Evolutionary conservation across 2,888 invertebrate genomes (phyloP), one percentile per base, ranked within the genome.

Genomic region (Leucozona laternaria): DNA sequence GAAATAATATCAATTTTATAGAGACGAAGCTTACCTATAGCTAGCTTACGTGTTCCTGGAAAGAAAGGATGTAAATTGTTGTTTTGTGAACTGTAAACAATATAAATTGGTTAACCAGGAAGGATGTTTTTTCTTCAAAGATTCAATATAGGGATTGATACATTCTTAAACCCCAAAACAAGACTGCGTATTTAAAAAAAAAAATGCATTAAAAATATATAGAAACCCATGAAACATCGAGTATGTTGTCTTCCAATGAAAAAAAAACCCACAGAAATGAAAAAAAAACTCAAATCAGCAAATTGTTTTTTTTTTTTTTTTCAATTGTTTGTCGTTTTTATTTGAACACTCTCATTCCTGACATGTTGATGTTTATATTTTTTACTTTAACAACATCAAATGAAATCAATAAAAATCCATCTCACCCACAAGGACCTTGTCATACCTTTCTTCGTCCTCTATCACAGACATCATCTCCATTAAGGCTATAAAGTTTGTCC

Each of bases 391-490:
- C 17, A 17, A 62, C 77, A 77, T 73, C 72, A 85, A 85, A 80
- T 40, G 60, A 71, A 85, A 85, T 85, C 85, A 85, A 85, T 85
- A 80, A 77, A 75, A 57, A 45, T 22, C 22, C 45, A 64, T 22
- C 25, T 25, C 60, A 37, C 20, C 22, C 37, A 15, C 25, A 53
- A 68, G 64, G 68, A 50, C 34, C 55, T 64, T 71, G 73, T 79
- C 68, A 70, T 70, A 85, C 85, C 81, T 80, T 81, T 85, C 68
- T 81, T 85, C 68, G 48, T 72, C 72, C 80, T 77, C 45, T 68
- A 73, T 85, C 81, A 81, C 77, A 48, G 70, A 68, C 81, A 85
- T 85, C 81, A 81, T 73, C 85, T 81, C 81, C 85, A 81, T 85
- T 80, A 77, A 81, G 81, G 60, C 77, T 77, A 81, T 85, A 85